Evolutionary conservation across 2,113 vertebrate genomes (phyloP).

Genomic region (Corynorhinus townsendii): DNA sequence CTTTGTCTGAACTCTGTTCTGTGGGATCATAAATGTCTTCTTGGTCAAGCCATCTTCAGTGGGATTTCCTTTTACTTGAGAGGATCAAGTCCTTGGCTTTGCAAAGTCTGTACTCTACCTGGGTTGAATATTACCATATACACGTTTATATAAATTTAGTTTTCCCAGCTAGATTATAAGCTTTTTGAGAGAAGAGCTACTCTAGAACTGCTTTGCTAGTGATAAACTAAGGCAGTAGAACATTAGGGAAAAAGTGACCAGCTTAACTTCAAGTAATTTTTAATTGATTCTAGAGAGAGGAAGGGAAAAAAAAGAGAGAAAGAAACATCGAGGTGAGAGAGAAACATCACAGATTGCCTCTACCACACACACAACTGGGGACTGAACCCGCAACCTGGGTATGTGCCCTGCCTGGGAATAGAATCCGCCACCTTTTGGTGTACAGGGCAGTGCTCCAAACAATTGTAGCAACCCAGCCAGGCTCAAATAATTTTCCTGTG

Average conservation of each 20-base stretch:
- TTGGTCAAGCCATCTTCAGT: not conserved
- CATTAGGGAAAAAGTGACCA: not conserved
- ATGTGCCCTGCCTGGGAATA: not conserved
- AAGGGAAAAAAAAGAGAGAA: not conserved
- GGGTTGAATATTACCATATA: not conserved
- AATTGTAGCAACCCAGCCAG: not conserved
- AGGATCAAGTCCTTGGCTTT: not conserved
- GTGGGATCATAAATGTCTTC: not conserved
- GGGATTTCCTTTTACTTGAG: constrained; percentile 14
- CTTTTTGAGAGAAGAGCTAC: not conserved
- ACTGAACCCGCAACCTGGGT: not conserved
- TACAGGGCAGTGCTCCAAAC: not conserved
- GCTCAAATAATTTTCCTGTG: not conserved
- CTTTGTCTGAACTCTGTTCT: not conserved
- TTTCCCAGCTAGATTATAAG: not conserved
- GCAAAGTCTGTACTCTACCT: not conserved
- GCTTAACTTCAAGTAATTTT: not conserved
- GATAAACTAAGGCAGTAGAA: not conserved
- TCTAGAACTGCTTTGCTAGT: not conserved
- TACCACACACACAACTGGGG: not conserved
- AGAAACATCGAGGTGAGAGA: not conserved
- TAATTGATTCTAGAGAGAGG: not conserved
- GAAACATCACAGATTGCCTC: not conserved
- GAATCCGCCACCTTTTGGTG: not conserved
- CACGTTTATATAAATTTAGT: not conserved